Base-by-base conservation (phyloP, 2,888 invertebrate genomes). In the Pantelozetes paolii region DNA sequence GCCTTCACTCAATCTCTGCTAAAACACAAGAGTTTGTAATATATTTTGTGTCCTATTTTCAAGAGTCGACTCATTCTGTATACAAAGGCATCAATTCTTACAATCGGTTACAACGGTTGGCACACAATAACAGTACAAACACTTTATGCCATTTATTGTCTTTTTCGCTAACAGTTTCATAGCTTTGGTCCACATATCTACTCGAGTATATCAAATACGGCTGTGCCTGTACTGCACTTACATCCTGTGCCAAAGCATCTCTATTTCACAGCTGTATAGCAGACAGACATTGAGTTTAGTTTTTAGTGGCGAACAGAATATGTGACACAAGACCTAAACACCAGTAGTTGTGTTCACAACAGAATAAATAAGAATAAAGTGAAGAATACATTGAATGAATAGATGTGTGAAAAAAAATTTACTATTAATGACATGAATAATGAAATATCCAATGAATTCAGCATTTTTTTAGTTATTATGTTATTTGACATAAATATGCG, bases 41-140 rank as follows among this genome's bases (percentile, higher is more conserved):
- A 11, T 11, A 36, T 8, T 8, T 36, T 36, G 36, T 36, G 36
- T 11, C 11, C 36, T 5, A 18, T 32, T 62, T 32, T 18, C 15
- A 28, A 2, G 30, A 62, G 6, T 32, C 64, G n/a, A n/a, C n/a
- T n/a, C n/a, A n/a, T 23, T 26, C 3, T 26, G 57, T 20, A 64
- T 36, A 64, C 8, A 64, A 64, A 11, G 64, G n/a, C 36, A 64
- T 64, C 64, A 64, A 64, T 64, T 64, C 20, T 36, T n/a, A 36
- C n/a, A 36, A 36, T 36, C 30, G n/a, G n/a, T n/a, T n/a, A n/a
- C 15, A 64, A 64, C 36, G 64, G 36, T 64, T 64, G 64, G 36
- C 64, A 64, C 30, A 64, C 30, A 26, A 57, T 8, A 57, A 30
- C 28, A 64, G 64, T 64, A 64, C 64, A 64, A 2, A 13, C 64